phyloP scores from a whole-genome alignment of 1,140 invertebrate genomes.

The Rhyzopertha dominica region DNA sequence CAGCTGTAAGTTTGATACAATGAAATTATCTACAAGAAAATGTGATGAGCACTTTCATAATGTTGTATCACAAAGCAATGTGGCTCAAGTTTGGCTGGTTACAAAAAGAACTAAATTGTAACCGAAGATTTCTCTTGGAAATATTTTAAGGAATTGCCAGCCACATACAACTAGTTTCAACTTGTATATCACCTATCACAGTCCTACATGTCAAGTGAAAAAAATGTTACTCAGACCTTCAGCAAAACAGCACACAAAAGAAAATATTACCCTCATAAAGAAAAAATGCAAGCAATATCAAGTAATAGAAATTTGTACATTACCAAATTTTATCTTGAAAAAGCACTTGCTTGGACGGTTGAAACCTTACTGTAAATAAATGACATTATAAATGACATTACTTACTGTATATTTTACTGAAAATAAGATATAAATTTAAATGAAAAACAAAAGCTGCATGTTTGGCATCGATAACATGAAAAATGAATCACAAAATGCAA shows the following conservation, averaged over 20 bases:
- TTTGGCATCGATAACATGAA: too few relatives aligned
- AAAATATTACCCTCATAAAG: constrained; percentile 4
- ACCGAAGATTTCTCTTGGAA: constrained; percentile 7
- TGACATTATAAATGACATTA: too few relatives aligned
- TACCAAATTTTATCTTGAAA: constrained; percentile 16
- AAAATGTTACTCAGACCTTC: too few relatives aligned
- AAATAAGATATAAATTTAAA: too few relatives aligned
- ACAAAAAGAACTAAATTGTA: constrained; percentile 6
- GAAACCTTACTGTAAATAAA: constrained; percentile 1
- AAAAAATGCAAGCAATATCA: constrained; percentile 10
- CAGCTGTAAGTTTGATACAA: too few relatives aligned
- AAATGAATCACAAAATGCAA: too few relatives aligned
- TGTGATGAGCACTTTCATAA: constrained; percentile 41
- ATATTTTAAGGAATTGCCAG: background rate
- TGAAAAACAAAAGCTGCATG: too few relatives aligned
- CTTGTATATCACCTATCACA: constrained; percentile 37
- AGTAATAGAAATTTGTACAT: constrained; percentile 12
- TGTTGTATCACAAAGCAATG: constrained; percentile 39
- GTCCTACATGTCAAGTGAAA: constrained; percentile 35
- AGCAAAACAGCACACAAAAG: constrained; percentile 5
- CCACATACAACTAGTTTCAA: constrained; percentile 23
- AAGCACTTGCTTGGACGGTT: constrained; percentile 13
- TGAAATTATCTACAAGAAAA: constrained; percentile 13
- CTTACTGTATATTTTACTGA: too few relatives aligned
- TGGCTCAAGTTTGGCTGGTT: constrained; percentile 31